Evolutionary conservation across 2,113 vertebrate species (phyloP), one percentile per base, ranked within the genome.

Genomic region (Peromyscus maniculatus): DNA sequence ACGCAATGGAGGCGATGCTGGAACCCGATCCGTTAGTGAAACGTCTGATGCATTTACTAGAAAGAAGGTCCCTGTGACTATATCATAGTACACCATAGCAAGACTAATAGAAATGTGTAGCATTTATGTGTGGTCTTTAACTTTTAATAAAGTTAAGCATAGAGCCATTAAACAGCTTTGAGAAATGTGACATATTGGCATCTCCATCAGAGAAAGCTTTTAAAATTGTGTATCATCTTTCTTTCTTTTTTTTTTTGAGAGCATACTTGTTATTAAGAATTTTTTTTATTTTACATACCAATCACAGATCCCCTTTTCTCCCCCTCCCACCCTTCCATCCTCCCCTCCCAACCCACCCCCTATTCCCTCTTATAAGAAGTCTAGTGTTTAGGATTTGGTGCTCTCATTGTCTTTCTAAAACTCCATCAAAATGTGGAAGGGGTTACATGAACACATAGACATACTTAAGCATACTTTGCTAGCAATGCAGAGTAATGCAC

Each of bases 401-500:
- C 7, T 52, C 52, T 16, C 19, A 67, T 64, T 15, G 24, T 12
- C 43, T 33, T n/a, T 66, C 3, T 49, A n/a, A 33, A 89, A 52
- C 0, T 21, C 13, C 28, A 33, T 62, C 9, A 33, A 36, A 43
- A 55, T 64, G 7, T 22, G 10, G 52, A 8, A 71, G 12, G 13
- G 9, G 33, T 17, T 59, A 1, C 11, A 21, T 28, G 1, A 4
- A 36, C 4, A 46, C 26, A 0, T 21, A 43, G 1, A 31, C 26
- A 67, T 7, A 39, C 5, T 22, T 28, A 64, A 1, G 36, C 11
- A 72, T n/a, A 24, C 16, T 97, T 83, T 90, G 8, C 62, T 43
- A 90, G 9, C 55, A 87, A 82, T 0, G 79, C 59, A 93, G 5
- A 95, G 43, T 59, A 95, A 49, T 36, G 89, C 49, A 98, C 92